Percentiles rank a stretch among this genome's conserved stretches.
Evolutionary conservation across 2,888 invertebrate genomes (phyloP).

Genomic region (Resseliella maxima): DNA sequence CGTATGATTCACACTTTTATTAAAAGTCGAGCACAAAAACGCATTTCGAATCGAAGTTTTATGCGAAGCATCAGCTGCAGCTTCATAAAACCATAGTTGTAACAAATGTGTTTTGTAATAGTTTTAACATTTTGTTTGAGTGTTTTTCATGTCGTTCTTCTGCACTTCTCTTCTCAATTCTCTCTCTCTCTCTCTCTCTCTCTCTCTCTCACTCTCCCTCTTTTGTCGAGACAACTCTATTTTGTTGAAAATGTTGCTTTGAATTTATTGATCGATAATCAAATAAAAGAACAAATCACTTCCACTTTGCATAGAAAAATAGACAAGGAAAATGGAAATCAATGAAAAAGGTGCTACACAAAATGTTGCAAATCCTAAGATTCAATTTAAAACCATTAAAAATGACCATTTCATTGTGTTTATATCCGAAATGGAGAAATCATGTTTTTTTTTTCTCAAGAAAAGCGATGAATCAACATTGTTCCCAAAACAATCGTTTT

Average conservation of each 20-base stretch:
- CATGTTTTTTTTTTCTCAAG: not conserved
- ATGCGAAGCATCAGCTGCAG: not conserved
- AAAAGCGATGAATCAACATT: constrained; percentile 27
- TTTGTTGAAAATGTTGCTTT: not conserved
- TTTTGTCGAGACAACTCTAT: not conserved
- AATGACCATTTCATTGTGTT: constrained; percentile 1
- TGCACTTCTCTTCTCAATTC: not conserved
- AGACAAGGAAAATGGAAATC: too few relatives aligned
- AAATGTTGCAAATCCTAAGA: too few relatives aligned
- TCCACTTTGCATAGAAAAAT: too few relatives aligned
- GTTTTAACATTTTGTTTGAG: not conserved
- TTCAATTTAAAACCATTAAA: too few relatives aligned
- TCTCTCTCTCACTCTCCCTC: too few relatives aligned
- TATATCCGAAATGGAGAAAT: not conserved
- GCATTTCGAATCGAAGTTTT: not conserved
- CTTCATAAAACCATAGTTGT: not conserved
- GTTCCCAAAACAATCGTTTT: constrained; percentile 22
- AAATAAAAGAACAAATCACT: too few relatives aligned
- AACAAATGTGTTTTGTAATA: not conserved
- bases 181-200: too few relatives aligned
- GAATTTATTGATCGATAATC: not conserved
- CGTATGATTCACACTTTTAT: not conserved
- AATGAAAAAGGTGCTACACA: too few relatives aligned
- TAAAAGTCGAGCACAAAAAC: not conserved
- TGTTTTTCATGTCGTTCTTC: not conserved